Evolutionary conservation across 2,797 vertebrate genomes (phyloP).

Genomic region (Microhierax caerulescens): DNA sequence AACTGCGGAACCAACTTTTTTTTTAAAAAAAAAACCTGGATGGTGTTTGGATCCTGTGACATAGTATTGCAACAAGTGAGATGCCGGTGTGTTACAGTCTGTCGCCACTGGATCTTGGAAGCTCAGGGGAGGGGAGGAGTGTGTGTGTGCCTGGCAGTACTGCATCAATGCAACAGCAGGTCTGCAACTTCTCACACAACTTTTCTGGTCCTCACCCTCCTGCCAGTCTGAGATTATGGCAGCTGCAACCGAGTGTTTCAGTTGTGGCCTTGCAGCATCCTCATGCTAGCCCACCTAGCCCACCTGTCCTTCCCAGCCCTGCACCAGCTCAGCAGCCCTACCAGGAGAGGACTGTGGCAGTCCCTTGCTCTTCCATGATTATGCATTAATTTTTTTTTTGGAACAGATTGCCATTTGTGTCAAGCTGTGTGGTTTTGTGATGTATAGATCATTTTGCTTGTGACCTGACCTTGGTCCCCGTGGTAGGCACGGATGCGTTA

Average conservation of each 20-base stretch:
- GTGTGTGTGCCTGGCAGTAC: background rate
- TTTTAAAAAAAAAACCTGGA: background rate
- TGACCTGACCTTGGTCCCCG: constrained; percentile 22
- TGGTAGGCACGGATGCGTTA: background rate
- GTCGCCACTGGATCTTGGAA: background rate
- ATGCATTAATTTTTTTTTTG: background rate
- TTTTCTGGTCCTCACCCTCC: background rate
- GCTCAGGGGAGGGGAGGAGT: background rate
- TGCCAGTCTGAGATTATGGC: background rate
- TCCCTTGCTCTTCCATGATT: background rate
- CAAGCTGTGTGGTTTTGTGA: constrained; percentile 50
- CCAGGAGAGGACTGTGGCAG: background rate
- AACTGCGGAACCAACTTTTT: constrained; percentile 19
- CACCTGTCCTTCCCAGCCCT: background rate
- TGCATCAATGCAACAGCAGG: background rate
- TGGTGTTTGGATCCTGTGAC: constrained; percentile 32
- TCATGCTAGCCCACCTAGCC: background rate
- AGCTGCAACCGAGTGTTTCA: rapidly evolving
- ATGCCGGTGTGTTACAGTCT: background rate
- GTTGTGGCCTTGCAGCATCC: background rate
- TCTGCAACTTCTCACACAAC: background rate
- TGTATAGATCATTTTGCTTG: background rate
- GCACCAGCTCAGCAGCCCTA: background rate
- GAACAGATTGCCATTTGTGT: constrained; percentile 33
- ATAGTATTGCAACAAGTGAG: constrained; percentile 35